Evolutionary conservation across 1,140 invertebrate genomes (phyloP), one percentile per base, ranked within the genome.

Genomic region (Drosophila saltans): DNA sequence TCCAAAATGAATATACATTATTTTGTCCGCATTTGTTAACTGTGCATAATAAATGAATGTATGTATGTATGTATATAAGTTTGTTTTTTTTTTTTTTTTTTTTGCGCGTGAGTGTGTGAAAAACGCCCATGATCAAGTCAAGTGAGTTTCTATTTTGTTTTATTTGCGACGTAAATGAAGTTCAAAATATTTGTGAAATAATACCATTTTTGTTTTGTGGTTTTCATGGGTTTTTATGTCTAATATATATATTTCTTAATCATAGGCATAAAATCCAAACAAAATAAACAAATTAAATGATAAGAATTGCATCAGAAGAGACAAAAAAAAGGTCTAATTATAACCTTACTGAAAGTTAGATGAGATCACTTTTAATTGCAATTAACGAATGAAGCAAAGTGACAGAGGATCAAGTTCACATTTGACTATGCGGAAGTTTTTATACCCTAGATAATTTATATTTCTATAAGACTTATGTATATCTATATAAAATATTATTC

Each of bases 101-200:
- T 24, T 60, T 39, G 10, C 11, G 52, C 39, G 65, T 43, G 65
- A 67, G 69, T 77, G 77, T 80, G 74, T 73, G 77, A 80, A 80
- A 80, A 73, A 80, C 77, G 69, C 77, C 77, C 52, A 73, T 77
- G 74, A 70, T 68, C 58, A 33, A 24, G 4, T 28, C 45, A 40
- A 77, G 11, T 39, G 28, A 59, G 57, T 33, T 30, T 39, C 36
- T 10, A 39, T 59, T 21, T 59, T 21, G n/a, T 39, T 36, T 36
- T 28, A 56, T 56, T 9, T 16, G 28, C 4, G 10, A 33, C 36
- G 9, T 24, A 7, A 28, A 57, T 0, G 24, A 41, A 26, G 33
- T 24, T 43, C 6, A 10, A 26, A 10, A 52, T 36, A 52, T 26
- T 26, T 3, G 10, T 26, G 26, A 26, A 52, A 6, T 3, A 52